Base-by-base conservation (phyloP, 2,113 vertebrate genomes). In the Nycticebus coucang region DNA sequence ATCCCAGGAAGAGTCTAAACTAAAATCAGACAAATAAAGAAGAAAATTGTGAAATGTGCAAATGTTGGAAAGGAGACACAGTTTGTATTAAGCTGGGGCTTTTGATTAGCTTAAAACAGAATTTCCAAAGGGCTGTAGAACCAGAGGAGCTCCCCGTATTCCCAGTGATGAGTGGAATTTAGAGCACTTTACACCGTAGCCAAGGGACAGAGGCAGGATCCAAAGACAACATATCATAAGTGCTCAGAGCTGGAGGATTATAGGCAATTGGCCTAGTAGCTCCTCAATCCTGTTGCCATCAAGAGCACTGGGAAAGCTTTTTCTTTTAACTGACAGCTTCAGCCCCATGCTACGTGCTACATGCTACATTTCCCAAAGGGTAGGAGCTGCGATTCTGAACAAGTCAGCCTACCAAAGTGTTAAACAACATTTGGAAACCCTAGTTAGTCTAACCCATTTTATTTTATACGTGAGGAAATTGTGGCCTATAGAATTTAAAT, bases 31-130 rank as follows among this genome's bases (percentile, higher is more conserved):
- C 68, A 37, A 86, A 89, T 89, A 95, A 82, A 78, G 55, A 53
- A 88, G n/a, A 79, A 91, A 93, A n/a, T 19, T 66, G 19, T 66
- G 28, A 85, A 82, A 89, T 85, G 45, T 89, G 14, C 55, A 85
- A 35, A 80, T 37, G 26, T 84, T 94, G 22, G 12, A 83, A 83
- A 45, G 66, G n/a, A 68, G 0, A 30, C 21, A 57, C 57, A 21
- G 8, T 7, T 71, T 7, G 1, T 92, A 12, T 81, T 69, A 66
- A 80, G 28, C 22, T 74, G 14, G 5, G 92, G 59, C 21, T 11
- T 75, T 11, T 37, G 0, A 41, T n/a, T 1, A 81, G 4, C 72
- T 90, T 84, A 64, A 87, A 64, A 10, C 28, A 71, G 50, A 72
- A 74, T 92, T 92, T 96, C 35, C 62, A 72, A 7, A 55, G 24